A percentile compares a stretch with the other conserved stretches of the same genome.
These are phyloP conservation scores for Diploptera punctata DNA, from an alignment of 2,888 invertebrate species.

Conservation along the genomic window DNA sequence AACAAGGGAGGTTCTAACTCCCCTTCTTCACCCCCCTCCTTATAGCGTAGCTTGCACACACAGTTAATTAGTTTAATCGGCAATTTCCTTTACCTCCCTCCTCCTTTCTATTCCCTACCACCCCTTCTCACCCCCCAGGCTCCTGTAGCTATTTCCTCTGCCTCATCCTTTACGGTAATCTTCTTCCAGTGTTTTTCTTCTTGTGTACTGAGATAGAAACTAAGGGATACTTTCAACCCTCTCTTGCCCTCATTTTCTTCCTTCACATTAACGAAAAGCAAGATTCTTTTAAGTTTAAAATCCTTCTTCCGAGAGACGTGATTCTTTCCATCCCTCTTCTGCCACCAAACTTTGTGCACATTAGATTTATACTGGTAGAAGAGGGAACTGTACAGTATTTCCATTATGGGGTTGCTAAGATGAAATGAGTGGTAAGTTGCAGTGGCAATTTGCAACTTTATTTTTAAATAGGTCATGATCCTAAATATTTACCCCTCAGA, in stretches of 20 bases:
- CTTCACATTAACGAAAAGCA: not conserved
- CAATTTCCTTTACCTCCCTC: slow-evolving; percentile 35
- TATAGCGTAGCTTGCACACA: slow-evolving; percentile 23
- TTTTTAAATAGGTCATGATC: no score
- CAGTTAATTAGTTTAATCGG: slow-evolving; percentile 40
- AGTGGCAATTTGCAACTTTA: slow-evolving; percentile 1
- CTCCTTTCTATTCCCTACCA: not conserved
- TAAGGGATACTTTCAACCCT: not conserved
- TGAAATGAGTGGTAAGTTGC: not conserved
- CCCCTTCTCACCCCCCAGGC: not conserved
- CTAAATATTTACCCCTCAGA: no score
- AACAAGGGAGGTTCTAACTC: slow-evolving; percentile 11
- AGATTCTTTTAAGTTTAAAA: slow-evolving; percentile 6
- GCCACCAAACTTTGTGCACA: not conserved
- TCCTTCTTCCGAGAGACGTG: not conserved
- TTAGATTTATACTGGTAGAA: not conserved
- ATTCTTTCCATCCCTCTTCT: not conserved
- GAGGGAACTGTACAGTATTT: not conserved
- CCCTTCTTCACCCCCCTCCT: not conserved
- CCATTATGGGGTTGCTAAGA: not conserved
- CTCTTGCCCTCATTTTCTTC: not conserved
- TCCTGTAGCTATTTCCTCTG: not conserved
- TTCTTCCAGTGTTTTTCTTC: slow-evolving; percentile 6
- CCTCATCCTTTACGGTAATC: not conserved
- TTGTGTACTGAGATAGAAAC: not conserved